Base-by-base conservation (phyloP, 1,140 invertebrate genomes). In the Camponotus pennsylvanicus region DNA sequence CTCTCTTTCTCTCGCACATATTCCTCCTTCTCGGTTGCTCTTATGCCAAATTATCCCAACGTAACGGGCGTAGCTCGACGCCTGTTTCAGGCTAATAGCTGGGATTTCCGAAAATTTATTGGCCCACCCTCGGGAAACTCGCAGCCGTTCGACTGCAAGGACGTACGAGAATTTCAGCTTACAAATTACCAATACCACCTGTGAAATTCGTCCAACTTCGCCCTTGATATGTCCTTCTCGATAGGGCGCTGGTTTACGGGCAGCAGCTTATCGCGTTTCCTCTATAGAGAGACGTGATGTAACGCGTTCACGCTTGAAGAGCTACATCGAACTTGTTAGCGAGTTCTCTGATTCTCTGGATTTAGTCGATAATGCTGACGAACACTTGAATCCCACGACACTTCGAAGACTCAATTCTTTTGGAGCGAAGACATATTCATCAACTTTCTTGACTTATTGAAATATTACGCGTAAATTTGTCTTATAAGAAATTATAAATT, bases 41-140 rank as follows among this genome's bases (percentile, higher is more conserved):
- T 18, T 18, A 32, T 0, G 84, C 77, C 85, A 88, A 92, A 91
- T 92, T 91, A 88, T 91, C 84, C 63, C 49, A 13, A 32, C 71
- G 75, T 61, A 75, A 63, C 63, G 76, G 45, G 34, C 18, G 32
- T 42, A 61, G 57, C 49, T 66, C 87, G 67, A 80, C 57, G 69
- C 76, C 61, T 64, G 89, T 77, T 84, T 64, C 89, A 27, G 45
- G 57, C 76, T 89, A 92, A 92, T 91, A 88, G 90, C 84, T 63
- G 27, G 79, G 90, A 89, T 90, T 91, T 85, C 63, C 52, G 86
- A 86, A 91, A 92, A 92, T 92, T 92, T 92, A 92, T 92, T 71
- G 86, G 61, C 21, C 40, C 32, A 18, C 9, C 7, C 42, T 77
- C 27, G 64, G 21, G 63, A 88, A 90, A 90, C 86, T 90, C 63